Evolutionary conservation across 2,113 vertebrate genomes (phyloP).

Genomic region (Rhynchopsitta pachyrhyncha): DNA sequence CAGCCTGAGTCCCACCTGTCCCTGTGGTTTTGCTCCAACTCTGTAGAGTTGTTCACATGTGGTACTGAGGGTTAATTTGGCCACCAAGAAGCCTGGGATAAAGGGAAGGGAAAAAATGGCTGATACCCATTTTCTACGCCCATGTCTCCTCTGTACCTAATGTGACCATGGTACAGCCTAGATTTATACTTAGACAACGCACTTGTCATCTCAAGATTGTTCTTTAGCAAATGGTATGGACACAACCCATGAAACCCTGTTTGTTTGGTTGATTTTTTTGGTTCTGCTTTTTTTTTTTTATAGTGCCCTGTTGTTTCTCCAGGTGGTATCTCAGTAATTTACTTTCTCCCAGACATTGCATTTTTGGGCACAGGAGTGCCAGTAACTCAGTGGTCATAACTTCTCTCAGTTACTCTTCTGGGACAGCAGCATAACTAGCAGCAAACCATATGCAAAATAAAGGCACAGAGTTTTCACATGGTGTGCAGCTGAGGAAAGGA

Average conservation of each 20-base stretch:
- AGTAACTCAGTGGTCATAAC: neutral
- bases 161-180: neutral
- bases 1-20: neutral
- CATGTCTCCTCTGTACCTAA: accelerated
- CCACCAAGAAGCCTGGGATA: neutral
- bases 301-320: neutral
- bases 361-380: neutral
- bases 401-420: neutral
- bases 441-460: neutral
- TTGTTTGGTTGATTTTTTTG: accelerated
- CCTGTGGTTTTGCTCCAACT: neutral
- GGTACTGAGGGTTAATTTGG: neutral
- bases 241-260: neutral
- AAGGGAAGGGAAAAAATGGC: neutral
- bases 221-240: neutral
- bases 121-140: neutral
- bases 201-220: neutral
- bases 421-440: neutral
- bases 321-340: neutral
- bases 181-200: neutral
- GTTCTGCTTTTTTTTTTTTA: neutral
- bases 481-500: neutral
- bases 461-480: neutral
- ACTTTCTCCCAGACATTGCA: neutral
- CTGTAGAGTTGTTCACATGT: neutral